These are phyloP conservation scores for Drosophila tristis DNA, from an alignment of 1,140 invertebrate genomes.

Conservation along the genomic window DNA sequence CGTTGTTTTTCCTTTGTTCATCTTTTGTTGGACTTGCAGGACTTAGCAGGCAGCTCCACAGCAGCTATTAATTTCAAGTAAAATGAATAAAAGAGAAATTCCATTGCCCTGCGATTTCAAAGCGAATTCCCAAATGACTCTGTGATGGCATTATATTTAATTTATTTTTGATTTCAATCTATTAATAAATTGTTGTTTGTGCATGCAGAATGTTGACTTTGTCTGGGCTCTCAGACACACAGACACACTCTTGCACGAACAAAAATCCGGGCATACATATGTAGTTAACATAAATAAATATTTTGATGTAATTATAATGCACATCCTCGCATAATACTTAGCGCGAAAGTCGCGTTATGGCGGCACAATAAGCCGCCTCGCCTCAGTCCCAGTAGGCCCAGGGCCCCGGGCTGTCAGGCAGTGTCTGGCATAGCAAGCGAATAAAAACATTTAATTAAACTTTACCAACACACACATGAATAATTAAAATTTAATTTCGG, in stretches of 20 bases:
- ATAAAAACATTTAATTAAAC: conserved; percentile 81
- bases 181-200: conserved; percentile 55
- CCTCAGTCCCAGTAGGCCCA: background rate
- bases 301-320: conserved; percentile 71
- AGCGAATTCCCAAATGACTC: conserved; percentile 16
- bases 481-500: conserved; percentile 81
- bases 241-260: background rate
- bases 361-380: conserved; percentile 57
- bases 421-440: conserved; percentile 23
- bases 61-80: background rate
- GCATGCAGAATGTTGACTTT: conserved; percentile 24
- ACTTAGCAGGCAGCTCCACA: no score
- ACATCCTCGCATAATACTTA: conserved; percentile 55
- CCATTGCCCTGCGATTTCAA: background rate
- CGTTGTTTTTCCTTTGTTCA: no score
- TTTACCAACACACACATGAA: conserved; percentile 75
- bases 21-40: no score
- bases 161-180: conserved; percentile 37
- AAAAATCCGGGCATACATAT: conserved; percentile 20
- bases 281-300: conserved; percentile 63
- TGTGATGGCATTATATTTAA: conserved; percentile 10
- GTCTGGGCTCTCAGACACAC: conserved; percentile 45
- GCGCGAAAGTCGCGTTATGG: conserved; percentile 53
- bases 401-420: background rate
- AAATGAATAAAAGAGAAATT: background rate